Evolutionary conservation across 2,113 vertebrate genomes (phyloP), one percentile per base, ranked within the genome.

Genomic region (Elephantulus edwardii): DNA sequence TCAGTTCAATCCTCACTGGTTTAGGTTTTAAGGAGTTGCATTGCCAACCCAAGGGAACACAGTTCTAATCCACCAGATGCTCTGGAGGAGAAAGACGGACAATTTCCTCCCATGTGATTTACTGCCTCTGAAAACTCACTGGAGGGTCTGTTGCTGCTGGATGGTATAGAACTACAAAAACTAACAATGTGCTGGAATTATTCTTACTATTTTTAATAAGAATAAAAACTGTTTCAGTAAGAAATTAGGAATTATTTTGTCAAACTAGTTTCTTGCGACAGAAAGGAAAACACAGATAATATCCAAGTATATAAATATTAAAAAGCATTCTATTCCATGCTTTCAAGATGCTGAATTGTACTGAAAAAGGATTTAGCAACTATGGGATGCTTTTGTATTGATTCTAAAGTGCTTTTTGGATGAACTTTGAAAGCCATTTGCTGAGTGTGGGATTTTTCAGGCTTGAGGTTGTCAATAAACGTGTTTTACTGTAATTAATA

Each of bases 401-500:
- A 96, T 95, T 96, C 88, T 90, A 92, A 94, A 92, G 91, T 91
- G 93, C 83, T 95, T 95, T 95, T 90, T 83, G 83, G 91, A 94
- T 96, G 95, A 95, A 95, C 76, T 95, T 94, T 88, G 91, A 96
- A 95, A 96, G 60, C 90, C 83, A 54, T 95, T 95, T 95, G 95
- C 95, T 96, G 95, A 96, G 93, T 94, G 83, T 88, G 85, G 92
- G 72, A 88, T 96, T 96, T 92, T 94, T 85, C 50, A 91, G 77
- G 90, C 95, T 95, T 95, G 72, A 26, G 60, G 56, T 88, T 95
- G 95, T 95, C 96, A 92, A 96, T 95, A 96, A 93, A 94, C 95
- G n/a, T 94, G 94, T 93, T 96, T 95, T 95, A 72, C 91, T 88
- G 83, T 95, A 96, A 96, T 96, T 96, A 96, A 95, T 96, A 96